These are phyloP conservation scores for Mechanitis mazaeus DNA, from an alignment of 2,888 invertebrate genomes.

Conservation along the genomic window DNA sequence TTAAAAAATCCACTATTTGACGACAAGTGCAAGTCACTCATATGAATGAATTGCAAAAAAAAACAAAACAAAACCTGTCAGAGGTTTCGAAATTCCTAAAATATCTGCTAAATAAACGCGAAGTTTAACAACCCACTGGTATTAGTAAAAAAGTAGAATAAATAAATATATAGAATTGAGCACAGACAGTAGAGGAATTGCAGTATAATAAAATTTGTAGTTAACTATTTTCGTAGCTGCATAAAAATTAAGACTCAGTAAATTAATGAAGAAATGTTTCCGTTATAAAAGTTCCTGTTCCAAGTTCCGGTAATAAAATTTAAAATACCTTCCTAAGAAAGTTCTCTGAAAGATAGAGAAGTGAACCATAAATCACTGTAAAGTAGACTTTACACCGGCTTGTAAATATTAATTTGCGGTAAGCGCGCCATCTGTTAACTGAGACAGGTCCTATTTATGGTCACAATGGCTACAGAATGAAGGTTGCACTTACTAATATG, in stretches of 20 bases:
- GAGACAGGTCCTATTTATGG: conserved; percentile 49
- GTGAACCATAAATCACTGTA: conserved; percentile 10
- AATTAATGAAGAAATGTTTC: background rate
- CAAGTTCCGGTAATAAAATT: background rate
- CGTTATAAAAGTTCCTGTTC: background rate
- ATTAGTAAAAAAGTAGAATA: too few species aligned
- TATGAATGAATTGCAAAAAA: too few species aligned
- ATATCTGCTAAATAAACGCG: too few species aligned
- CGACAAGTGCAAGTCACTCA: too few species aligned
- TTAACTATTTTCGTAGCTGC: too few species aligned
- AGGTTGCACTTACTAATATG: conserved; percentile 31
- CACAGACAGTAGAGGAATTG: too few species aligned
- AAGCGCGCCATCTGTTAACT: conserved; percentile 48
- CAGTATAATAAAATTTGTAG: too few species aligned
- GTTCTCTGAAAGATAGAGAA: conserved; percentile 8
- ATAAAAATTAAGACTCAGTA: background rate
- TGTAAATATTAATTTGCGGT: conserved; percentile 35
- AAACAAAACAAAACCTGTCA: too few species aligned
- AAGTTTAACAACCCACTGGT: too few species aligned
- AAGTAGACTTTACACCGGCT: background rate
- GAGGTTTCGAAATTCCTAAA: too few species aligned
- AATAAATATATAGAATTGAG: too few species aligned
- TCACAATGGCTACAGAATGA: conserved; percentile 37
- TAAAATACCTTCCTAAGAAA: background rate
- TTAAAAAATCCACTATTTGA: too few species aligned